Evolutionary conservation across 2,797 vertebrate species (phyloP), one percentile per base, ranked within the genome.

Genomic region (Enteromius argenteus): DNA sequence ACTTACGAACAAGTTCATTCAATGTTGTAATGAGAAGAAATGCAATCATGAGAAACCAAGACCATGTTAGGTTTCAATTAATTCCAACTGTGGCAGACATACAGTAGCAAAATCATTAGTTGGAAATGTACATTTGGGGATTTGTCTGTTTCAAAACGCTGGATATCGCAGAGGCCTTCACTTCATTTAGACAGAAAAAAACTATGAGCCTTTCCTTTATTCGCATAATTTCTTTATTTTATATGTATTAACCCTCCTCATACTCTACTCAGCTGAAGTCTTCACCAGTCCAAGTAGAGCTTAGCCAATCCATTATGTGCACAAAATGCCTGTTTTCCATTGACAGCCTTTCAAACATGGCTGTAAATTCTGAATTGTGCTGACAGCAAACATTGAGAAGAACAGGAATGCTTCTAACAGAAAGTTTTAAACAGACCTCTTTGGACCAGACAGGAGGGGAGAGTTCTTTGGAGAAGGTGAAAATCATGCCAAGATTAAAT

Each of bases 51-150:
- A 21, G 68, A 66, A 62, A 46, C 51, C n/a, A 68, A 51, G 44
- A 62, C 44, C 23, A 35, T 84, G 56, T 37, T 85, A 49, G 39
- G 19, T 82, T 81, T 86, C 75, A 76, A 60, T 81, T 82, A 84
- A 81, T 83, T 86, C 35, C 32, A 46, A 30, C 81, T 58, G 78
- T 79, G 60, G 60, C 42, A 86, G 64, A 72, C 37, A 37, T 78
- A 27, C 27, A 27, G 27, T 27, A 42, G 42, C 56, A 81, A 60
- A 79, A 74, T 49, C 51, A 69, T 71, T 53, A 71, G 58, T 81
- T 84, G 19, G 21, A 86, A 84, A 72, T 84, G 32, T 78, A 66
- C 68, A n/a, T 66, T 53, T 35, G 42, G 66, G 78, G 56, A 68
- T 86, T 73, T 84, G 14, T 67, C 39, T 81, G 62, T 86, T 73